Base-by-base conservation (phyloP, 37 sponge, comb jelly and placozoan species). In the Axinella damicornis region DNA sequence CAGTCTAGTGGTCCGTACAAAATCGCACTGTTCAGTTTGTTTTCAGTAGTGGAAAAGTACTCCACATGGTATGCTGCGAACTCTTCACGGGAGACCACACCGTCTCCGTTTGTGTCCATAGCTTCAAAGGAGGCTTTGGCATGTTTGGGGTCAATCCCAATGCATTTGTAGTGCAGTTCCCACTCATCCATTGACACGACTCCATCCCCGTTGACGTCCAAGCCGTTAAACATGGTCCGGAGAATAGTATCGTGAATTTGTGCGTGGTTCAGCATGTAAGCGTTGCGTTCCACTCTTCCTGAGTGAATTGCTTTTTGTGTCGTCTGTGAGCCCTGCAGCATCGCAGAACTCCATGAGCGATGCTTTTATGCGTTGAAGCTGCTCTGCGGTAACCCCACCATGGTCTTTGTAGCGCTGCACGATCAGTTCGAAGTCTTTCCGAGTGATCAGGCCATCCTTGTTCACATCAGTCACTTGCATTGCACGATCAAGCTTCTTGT, bases 401-500 rank as follows among this genome's bases (percentile, higher is more conserved):
- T 12, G 46, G 9, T 46, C 46, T 9, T 46, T 46, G 46, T 46
- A 46, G 46, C 46, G 46, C 28, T 53, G 81, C 13, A 77, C 80
- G 34, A 85, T 65, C 4, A 31, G 33, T 52, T 73, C 61, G 28
- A 93, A 86, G 56, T 93, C 93, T 41, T 63, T 60, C 24, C 65
- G 79, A 13, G 72, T 41, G 17, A 93, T 85, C 0, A 85, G 32
- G 1, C 93, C 93, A 56, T 93, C 93, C 11, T 61, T 72, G 61
- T 93, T 89, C 28, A 71, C 37, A 36, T 93, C 89, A 55, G 89
- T 46, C 46, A 46, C 46, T 46, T 9, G 46, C 9, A 46, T 46
- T 46, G 46, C 46, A 46, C 46, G 46, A 46, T 46, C 46, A 46
- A 46, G 4, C 9, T 46, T 46, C 9, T 46, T 46, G 46, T 46